Percentiles rank a stretch among this genome's conserved stretches.
phyloP scores from a whole-genome alignment of 92 coral and sea anemone genomes.

The Zoanthus sociatus region DNA sequence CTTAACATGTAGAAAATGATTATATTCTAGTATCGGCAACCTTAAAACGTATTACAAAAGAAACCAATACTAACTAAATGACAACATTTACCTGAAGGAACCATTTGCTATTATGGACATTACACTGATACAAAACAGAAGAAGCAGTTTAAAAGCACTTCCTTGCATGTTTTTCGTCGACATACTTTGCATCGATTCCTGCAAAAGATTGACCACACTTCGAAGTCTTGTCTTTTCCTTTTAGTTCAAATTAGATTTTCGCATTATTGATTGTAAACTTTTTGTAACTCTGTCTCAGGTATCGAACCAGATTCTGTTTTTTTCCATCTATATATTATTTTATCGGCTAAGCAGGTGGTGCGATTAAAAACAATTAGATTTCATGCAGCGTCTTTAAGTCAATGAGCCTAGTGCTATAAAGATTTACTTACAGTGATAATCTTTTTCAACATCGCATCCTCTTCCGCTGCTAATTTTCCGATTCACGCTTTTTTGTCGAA shows the following conservation, averaged over 20 bases:
- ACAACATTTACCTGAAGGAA: slow-evolving; percentile 7
- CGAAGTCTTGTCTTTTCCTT: neutral
- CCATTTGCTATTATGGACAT: slow-evolving; percentile 12
- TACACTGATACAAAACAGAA: neutral
- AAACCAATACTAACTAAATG: neutral
- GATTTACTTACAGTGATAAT: neutral
- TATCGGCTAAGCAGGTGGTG: slow-evolving; percentile 5
- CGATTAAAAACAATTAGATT: too few relatives aligned
- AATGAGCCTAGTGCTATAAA: neutral
- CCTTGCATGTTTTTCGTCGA: neutral
- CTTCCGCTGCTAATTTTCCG: neutral
- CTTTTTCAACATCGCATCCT: neutral
- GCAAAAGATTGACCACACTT: neutral
- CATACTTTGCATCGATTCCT: neutral
- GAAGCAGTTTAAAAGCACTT: neutral
- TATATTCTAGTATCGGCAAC: neutral
- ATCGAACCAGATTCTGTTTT: neutral
- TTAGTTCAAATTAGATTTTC: neutral
- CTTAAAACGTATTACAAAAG: neutral
- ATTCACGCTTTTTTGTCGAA: too few relatives aligned
- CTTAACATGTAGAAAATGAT: neutral
- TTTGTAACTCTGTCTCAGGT: too few relatives aligned
- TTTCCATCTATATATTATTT: neutral
- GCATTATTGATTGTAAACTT: too few relatives aligned
- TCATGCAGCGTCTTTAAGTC: neutral